A percentile compares a stretch with the other conserved stretches of the same genome.
These are phyloP conservation scores for Bagarius yarrelli DNA, from an alignment of 2,113 vertebrate genomes.

Conservation along the genomic window DNA sequence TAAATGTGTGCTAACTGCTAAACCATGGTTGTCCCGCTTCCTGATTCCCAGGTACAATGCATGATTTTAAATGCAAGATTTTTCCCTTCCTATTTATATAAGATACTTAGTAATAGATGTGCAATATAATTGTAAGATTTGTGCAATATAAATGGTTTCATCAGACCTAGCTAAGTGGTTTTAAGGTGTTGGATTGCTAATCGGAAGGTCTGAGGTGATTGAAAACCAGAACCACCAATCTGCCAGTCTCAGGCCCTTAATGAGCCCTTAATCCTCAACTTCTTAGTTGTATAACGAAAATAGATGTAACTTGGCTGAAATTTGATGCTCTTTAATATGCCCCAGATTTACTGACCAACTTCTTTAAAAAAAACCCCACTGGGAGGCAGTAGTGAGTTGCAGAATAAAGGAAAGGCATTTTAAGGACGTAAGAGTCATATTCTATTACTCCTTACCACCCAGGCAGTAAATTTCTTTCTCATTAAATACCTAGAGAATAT, in stretches of 20 bases:
- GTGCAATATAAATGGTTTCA: background rate
- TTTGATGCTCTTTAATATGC: background rate
- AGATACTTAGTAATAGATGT: no score
- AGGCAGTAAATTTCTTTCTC: slow-evolving; percentile 24
- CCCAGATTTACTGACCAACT: background rate
- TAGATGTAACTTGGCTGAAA: no score
- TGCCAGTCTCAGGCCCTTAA: no score
- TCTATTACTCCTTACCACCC: slow-evolving; percentile 19
- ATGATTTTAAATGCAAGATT: background rate
- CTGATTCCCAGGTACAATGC: background rate
- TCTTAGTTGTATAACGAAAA: no score
- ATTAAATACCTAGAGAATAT: slow-evolving; percentile 26
- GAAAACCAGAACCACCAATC: no score
- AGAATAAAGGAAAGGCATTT: background rate
- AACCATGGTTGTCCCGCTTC: no score
- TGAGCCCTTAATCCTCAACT: no score
- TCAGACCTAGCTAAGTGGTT: background rate
- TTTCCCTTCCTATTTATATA: background rate
- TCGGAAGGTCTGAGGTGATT: no score
- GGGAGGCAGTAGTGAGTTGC: slow-evolving; percentile 66
- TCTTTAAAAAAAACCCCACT: slow-evolving; percentile 38
- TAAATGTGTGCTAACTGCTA: no score
- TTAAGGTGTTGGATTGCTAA: no score
- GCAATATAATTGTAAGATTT: background rate
- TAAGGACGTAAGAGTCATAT: background rate